These are phyloP conservation scores for Sycophila texana DNA, from an alignment of 2,888 invertebrate species.

Conservation along the genomic window DNA sequence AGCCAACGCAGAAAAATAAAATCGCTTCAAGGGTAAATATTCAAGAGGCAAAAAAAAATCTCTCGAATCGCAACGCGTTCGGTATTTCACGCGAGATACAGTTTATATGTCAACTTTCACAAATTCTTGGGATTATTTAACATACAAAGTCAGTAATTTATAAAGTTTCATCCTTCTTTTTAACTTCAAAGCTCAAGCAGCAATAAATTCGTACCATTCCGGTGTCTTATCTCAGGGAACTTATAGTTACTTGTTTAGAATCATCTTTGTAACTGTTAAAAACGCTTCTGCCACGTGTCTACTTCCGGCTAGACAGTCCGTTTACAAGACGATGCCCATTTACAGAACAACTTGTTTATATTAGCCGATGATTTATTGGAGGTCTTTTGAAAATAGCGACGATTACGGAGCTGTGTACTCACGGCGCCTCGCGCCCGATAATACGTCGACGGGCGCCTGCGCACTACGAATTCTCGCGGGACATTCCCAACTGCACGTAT, in stretches of 20 bases:
- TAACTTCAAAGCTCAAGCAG: no score
- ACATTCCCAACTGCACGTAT: constrained; percentile 8
- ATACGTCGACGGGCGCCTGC: constrained; percentile 26
- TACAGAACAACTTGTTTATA: constrained; percentile 14
- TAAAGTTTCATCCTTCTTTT: no score
- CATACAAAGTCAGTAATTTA: no score
- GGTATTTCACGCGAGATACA: background rate
- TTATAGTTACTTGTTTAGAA: no score
- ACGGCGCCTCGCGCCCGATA: constrained; percentile 34
- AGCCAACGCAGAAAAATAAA: background rate
- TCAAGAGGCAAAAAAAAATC: background rate
- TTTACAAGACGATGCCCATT: background rate
- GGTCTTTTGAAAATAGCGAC: constrained; percentile 36
- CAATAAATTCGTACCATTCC: no score
- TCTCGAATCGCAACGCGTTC: background rate
- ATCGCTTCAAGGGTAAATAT: constrained; percentile 7
- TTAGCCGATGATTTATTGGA: constrained; percentile 42
- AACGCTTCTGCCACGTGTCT: no score
- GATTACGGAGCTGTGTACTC: constrained; percentile 45
- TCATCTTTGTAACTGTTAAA: no score
- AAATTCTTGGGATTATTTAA: constrained; percentile 13
- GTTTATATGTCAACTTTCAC: constrained; percentile 32
- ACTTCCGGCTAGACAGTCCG: no score
- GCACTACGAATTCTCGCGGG: constrained; percentile 8
- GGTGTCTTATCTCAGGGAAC: no score